phyloP scores from a whole-genome alignment of 2,888 invertebrate species.

The Labia minor region DNA sequence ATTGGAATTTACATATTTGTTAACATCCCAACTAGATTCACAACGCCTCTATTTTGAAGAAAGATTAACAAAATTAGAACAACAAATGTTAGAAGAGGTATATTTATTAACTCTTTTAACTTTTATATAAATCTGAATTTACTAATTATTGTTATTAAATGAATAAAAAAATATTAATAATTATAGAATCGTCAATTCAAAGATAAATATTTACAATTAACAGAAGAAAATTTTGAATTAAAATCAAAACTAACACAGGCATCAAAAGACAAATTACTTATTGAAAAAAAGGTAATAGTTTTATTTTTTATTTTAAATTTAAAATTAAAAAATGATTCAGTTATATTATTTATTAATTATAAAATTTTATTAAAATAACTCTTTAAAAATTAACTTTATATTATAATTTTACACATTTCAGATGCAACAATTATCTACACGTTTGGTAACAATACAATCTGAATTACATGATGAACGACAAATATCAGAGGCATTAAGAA shows the following conservation, averaged over 20 bases:
- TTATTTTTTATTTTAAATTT: slow-evolving; percentile 31
- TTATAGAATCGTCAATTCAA: too few relatives aligned
- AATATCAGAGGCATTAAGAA: slow-evolving; percentile 62
- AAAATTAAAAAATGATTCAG: slow-evolving; percentile 23
- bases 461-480: slow-evolving; percentile 77
- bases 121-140: too few relatives aligned
- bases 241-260: slow-evolving; percentile 61
- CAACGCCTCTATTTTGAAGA: slow-evolving; percentile 89
- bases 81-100: slow-evolving; percentile 29
- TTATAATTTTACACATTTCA: slow-evolving; percentile 23
- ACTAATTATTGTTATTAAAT: too few relatives aligned
- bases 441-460: slow-evolving; percentile 52
- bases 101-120: slow-evolving; percentile 6
- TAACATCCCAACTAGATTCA: slow-evolving; percentile 90
- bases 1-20: slow-evolving; percentile 88
- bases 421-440: slow-evolving; percentile 30
- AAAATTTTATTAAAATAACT: too few relatives aligned
- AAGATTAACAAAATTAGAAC: slow-evolving; percentile 45
- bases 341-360: slow-evolving; percentile 4
- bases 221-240: slow-evolving; percentile 43
- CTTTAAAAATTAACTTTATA: too few relatives aligned
- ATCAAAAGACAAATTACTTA: slow-evolving; percentile 30
- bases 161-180: too few relatives aligned
- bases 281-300: slow-evolving; percentile 23
- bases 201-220: slow-evolving; percentile 41